phyloP scores from a whole-genome alignment of 2,113 vertebrate species.

The Indicator maculatus region DNA sequence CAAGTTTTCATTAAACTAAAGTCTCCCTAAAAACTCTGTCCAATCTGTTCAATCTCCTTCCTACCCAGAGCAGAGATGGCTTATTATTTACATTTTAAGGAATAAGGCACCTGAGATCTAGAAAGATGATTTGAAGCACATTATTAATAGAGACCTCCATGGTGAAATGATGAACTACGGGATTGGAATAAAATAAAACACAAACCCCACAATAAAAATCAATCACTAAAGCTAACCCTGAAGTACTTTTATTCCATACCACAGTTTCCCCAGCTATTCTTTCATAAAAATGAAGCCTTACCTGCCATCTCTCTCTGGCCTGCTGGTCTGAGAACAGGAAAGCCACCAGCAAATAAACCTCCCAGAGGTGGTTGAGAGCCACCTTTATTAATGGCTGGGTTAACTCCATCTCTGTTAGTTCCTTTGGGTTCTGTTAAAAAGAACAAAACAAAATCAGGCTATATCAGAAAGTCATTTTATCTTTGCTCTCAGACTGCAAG shows the following conservation, averaged over 20 bases:
- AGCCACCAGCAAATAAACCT: constrained; percentile 92
- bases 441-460: not conserved
- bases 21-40: not conserved
- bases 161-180: not conserved
- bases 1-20: not conserved
- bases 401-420: constrained; percentile 71
- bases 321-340: constrained; percentile 88
- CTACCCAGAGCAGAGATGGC: not conserved
- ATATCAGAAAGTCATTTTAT: not conserved
- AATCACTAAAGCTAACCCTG: not conserved
- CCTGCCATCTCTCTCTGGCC: constrained; percentile 87
- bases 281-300: constrained; percentile 41
- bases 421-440: constrained; percentile 79
- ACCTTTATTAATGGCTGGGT: constrained; percentile 55
- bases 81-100: not conserved
- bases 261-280: not conserved
- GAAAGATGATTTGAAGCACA: not conserved
- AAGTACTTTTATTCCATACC: not conserved
- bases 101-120: not conserved
- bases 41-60: not conserved
- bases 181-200: not conserved
- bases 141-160: not conserved
- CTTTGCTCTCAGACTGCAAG: not conserved
- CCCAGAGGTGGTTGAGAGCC: constrained; percentile 79
- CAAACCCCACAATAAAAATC: rapidly evolving